Percentiles rank a stretch among this genome's conserved stretches.
These are phyloP conservation scores for Sebastes vulpes DNA, from an alignment of 2,797 vertebrate species.

Conservation along the genomic window DNA sequence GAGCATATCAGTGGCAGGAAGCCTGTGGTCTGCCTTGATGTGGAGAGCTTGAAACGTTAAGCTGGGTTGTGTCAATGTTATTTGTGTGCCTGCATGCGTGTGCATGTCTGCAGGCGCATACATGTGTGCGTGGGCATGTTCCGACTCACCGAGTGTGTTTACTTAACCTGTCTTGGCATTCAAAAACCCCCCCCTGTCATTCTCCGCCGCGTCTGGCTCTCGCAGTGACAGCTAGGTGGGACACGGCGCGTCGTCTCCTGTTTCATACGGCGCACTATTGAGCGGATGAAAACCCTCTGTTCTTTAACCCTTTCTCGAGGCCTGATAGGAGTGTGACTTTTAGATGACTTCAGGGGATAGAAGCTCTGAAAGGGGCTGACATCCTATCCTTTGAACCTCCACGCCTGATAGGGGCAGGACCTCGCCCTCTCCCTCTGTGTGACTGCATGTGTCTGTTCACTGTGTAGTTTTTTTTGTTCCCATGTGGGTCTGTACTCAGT, in stretches of 20 bases:
- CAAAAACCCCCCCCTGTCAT: conserved; percentile 61
- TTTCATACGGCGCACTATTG: conserved; percentile 64
- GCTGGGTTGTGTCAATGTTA: conserved; percentile 62
- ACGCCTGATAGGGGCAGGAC: conserved; percentile 65
- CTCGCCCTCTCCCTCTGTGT: conserved; percentile 54
- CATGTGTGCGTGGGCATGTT: conserved; percentile 42
- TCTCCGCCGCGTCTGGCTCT: conserved; percentile 54
- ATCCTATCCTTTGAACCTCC: conserved; percentile 79
- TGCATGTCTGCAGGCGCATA: background rate
- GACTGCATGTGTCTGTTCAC: conserved; percentile 55
- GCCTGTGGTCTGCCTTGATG: conserved; percentile 75
- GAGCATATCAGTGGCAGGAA: conserved; percentile 76
- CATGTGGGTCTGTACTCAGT: conserved; percentile 46
- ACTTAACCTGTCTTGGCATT: conserved; percentile 76
- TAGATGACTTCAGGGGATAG: conserved; percentile 78
- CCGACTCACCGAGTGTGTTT: conserved; percentile 65
- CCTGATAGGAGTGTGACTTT: conserved; percentile 62
- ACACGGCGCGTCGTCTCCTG: conserved; percentile 49
- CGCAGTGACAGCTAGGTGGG: conserved; percentile 75
- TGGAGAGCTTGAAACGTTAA: conserved; percentile 65
- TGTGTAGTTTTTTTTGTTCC: conserved; percentile 31
- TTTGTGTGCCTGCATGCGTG: conserved; percentile 34
- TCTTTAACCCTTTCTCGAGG: conserved; percentile 41
- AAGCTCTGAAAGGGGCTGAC: conserved; percentile 72
- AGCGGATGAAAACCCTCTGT: conserved; percentile 57